Base-by-base conservation (phyloP, 2,888 invertebrate species). In the Cryptocheilus praepositus region DNA sequence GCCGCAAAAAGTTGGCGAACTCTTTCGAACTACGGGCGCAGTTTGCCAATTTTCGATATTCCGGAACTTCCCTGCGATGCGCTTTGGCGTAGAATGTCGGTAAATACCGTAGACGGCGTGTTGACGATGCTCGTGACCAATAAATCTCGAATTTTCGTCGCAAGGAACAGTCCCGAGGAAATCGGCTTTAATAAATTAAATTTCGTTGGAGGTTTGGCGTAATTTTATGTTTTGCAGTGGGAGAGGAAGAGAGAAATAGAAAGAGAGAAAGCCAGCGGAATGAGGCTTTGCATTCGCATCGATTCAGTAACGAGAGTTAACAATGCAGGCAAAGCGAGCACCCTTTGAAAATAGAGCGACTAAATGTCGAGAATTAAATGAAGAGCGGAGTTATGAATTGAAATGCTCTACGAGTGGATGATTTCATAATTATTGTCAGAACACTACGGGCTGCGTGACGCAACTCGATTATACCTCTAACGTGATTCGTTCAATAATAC, bases 371-470 rank as follows among this genome's bases (percentile, higher is more conserved):
- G 66, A 60, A 65, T 56, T 52, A 60, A 60, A 19, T 52, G 65
- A 73, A 76, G 68, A 65, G 67, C 64, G 69, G 61, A 54, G 67
- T 63, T 67, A 55, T 58, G 43, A 71, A 66, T 64, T 64, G 70
- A 61, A 59, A 77, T 65, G 71, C 74, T 68, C 60, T 67, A 57
- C 66, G 79, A 71, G 54, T 62, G 76, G 67, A 64, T 71, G 61
- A 76, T 69, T 73, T 70, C 76, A 70, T 78, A 76, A 78, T 77
- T 76, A 70, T 78, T 64, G 68, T 56, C 61, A 54, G 70, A 36
- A 11, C 18, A 73, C 67, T 76, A 57, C 49, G 63, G 36, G 43
- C 71, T 67, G 56, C 36, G 21, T 44, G 16, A 16, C 49, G 49
- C 43, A 63, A 71, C 62, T 52, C 64, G 45, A 73, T 72, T 69